These are phyloP conservation scores for Telmatochromis brichardi DNA, from an alignment of 2,113 vertebrate genomes.

Conservation along the genomic window DNA sequence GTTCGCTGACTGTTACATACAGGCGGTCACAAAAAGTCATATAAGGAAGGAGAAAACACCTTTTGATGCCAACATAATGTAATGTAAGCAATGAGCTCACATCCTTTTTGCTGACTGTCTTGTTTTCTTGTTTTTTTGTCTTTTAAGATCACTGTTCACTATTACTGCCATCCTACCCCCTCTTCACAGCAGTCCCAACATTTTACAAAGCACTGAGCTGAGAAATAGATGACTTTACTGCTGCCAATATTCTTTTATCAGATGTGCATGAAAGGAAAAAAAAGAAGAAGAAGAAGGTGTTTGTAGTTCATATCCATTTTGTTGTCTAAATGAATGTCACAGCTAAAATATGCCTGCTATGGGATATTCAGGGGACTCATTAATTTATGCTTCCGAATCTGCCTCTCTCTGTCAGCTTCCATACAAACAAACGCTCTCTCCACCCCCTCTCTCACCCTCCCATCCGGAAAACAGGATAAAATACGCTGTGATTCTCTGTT, in stretches of 20 bases:
- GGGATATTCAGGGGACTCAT: constrained; percentile 57
- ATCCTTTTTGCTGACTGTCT: neutral
- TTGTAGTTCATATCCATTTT: constrained; percentile 44
- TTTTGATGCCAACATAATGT: neutral
- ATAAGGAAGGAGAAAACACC: constrained; percentile 7
- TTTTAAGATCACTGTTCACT: constrained; percentile 7
- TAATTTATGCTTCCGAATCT: constrained; percentile 58
- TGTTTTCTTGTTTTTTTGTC: constrained; percentile 4
- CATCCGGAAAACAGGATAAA: constrained; percentile 58
- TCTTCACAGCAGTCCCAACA: neutral
- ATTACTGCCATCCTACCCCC: neutral
- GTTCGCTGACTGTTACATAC: constrained; percentile 41
- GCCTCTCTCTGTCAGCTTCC: constrained; percentile 55
- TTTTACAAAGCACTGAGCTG: neutral
- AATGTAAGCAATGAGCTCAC: constrained; percentile 12
- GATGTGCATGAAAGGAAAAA: constrained; percentile 23
- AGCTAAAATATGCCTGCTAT: constrained; percentile 56
- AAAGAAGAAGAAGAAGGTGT: neutral
- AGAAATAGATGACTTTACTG: constrained; percentile 25
- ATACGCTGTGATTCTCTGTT: constrained; percentile 50
- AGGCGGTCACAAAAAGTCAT: constrained; percentile 2
- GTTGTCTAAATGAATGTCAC: constrained; percentile 56
- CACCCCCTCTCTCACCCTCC: neutral
- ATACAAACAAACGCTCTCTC: constrained; percentile 51
- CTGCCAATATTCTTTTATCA: constrained; percentile 17